Evolutionary conservation across 1,140 invertebrate genomes (phyloP), one percentile per base, ranked within the genome.

Genomic region (Rhynchophorus ferrugineus): DNA sequence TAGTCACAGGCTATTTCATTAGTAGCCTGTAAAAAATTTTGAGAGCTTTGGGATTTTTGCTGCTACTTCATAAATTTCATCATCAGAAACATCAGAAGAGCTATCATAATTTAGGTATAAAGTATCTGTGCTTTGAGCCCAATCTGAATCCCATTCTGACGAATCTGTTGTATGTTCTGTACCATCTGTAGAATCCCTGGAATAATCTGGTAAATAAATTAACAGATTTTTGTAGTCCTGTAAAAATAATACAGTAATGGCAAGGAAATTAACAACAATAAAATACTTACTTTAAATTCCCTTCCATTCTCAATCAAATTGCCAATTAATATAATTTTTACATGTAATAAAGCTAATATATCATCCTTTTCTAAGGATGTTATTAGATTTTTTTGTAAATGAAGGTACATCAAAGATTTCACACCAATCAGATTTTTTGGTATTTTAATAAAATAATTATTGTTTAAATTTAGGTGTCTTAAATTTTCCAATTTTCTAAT

Each of bases 91-190:
- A 7, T 57, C 50, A 21, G 43, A 75, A 71, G 73, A 78, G 36
- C 74, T 21, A 2, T 35, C 21, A 35, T 47, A 73, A 47, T 80
- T 74, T 13, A 80, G 59, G 51, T 79, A 76, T 3, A 76, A 77
- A 48, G 76, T 78, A 39, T 74, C 72, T 2, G 78, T 71, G 50
- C 77, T 79, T 53, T 78, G 75, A 54, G 75, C 78, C 78, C 77
- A 80, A 51, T 80, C 77, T 6, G 57, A 56, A 48, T 64, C 62
- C 1, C 72, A 74, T 41, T 75, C 73, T 6, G 67, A 71, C 3
- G 64, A 46, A 49, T 59, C 62, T 68, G 39, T 18, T 19, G 21
- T 13, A 21, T 14, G 43, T 39, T 13, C 13, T 38, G 19, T 24
- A 2, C 9, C 14, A 35, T 46, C n/a, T 36, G 11, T 16, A 5